Evolutionary conservation across 2,113 vertebrate genomes (phyloP).

Genomic region (Oryzias melastigma): DNA sequence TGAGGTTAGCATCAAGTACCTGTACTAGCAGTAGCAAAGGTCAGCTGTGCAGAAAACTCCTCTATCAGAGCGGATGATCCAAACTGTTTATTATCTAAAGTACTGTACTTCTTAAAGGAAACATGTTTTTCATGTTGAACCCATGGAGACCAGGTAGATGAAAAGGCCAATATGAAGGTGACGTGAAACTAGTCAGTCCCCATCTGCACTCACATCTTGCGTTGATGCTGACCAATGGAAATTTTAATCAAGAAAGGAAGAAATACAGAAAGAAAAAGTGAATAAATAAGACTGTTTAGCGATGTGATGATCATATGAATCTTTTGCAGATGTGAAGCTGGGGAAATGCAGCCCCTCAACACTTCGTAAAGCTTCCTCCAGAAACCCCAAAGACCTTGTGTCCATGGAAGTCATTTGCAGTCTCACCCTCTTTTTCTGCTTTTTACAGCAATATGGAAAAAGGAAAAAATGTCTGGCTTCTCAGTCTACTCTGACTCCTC

Average conservation of each 20-base stretch:
- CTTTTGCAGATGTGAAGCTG: not conserved
- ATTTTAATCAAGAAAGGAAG: not conserved
- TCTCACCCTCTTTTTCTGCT: not conserved
- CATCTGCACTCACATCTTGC: conserved; percentile 38
- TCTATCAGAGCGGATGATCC: not conserved
- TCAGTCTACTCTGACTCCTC: conserved; percentile 1
- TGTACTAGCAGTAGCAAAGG: too few species aligned
- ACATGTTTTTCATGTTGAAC: not conserved
- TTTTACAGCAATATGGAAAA: conserved; percentile 10
- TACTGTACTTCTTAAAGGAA: conserved; percentile 11
- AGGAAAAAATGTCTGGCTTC: conserved; percentile 11
- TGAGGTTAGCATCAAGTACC: too few species aligned
- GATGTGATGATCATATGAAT: not conserved
- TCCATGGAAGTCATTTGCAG: not conserved
- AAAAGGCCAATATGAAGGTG: conserved; percentile 12
- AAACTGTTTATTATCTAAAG: conserved; percentile 1
- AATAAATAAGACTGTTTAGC: not conserved
- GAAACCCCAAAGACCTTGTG: too few species aligned
- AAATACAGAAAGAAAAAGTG: not conserved
- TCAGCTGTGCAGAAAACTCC: too few species aligned
- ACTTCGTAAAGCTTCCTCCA: too few species aligned
- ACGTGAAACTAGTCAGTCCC: conserved; percentile 23
- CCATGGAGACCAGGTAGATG: conserved; percentile 16
- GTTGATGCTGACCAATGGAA: conserved; percentile 38
- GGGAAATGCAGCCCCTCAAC: not conserved